Evolutionary conservation across 2,888 invertebrate genomes (phyloP), one percentile per base, ranked within the genome.

Genomic region (Sabellastarte sp.): DNA sequence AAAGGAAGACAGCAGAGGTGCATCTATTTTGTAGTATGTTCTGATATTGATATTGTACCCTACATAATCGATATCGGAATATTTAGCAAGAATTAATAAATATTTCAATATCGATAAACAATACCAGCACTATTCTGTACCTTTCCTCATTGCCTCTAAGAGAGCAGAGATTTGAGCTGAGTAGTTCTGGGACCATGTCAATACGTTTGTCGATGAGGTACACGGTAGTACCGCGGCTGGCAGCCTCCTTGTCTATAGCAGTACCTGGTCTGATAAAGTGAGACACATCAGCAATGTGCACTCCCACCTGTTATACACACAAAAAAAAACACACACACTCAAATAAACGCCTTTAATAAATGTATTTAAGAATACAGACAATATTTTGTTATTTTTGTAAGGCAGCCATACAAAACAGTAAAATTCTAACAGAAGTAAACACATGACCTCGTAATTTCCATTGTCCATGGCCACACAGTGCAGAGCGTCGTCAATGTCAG

Each of bases 281-380:
- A 1, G 95, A 93, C 4, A 99, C 99, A 86, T 99, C 99, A 3
- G 99, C 99, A 67, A 99, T 99, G 79, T 99, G 99, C 0, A 99
- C 98, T 24, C 98, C 98, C 57, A 96, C 90, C 83, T 90, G 83
- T 10, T 74, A 70, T 61, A 32, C n/a, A n/a, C n/a, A n/a, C n/a
- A n/a, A n/a, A n/a, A n/a, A n/a, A n/a, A n/a, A n/a, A n/a, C n/a
- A n/a, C n/a, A n/a, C n/a, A n/a, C n/a, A n/a, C n/a, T n/a, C n/a
- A n/a, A n/a, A n/a, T n/a, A n/a, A n/a, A n/a, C n/a, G n/a, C n/a
- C n/a, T n/a, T 41, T 20, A 41, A 41, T 20, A 10, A 41, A 41
- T 41, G 41, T 41, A 41, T 5, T 20, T 10, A 41, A 10, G 20
- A 41, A 41, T 41, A 41, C 41, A 20, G n/a, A n/a, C n/a, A n/a